Percentiles rank a stretch among this genome's conserved stretches.
Conservation (phyloP, 2,888 invertebrate genomes). For the Aethes cnicana region DNA sequence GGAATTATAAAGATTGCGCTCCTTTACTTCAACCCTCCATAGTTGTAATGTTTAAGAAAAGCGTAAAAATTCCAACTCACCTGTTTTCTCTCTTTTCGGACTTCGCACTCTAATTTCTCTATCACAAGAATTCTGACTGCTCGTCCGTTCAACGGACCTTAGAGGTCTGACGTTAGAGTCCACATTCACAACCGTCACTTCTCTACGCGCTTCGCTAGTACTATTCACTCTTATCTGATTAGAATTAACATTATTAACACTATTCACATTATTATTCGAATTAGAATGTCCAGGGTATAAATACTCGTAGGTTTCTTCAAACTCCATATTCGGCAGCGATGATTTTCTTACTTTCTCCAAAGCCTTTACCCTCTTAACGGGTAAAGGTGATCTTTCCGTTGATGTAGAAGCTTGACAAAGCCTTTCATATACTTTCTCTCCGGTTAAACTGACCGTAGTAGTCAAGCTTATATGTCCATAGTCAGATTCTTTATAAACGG, state of each 20-base stretch:
- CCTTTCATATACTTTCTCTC: conserved; percentile 61
- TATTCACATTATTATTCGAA: conserved; percentile 3
- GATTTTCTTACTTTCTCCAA: conserved; percentile 62
- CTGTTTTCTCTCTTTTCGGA: conserved; percentile 56
- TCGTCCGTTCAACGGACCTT: conserved; percentile 60
- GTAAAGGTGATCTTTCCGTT: conserved; percentile 49
- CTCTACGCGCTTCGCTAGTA: conserved; percentile 9
- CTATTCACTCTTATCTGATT: conserved; percentile 23
- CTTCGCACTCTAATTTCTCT: conserved; percentile 51
- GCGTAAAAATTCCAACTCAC: conserved; percentile 44
- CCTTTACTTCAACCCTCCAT: too few relatives aligned
- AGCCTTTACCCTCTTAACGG: conserved; percentile 51
- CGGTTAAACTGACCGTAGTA: conserved; percentile 63
- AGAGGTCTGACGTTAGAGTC: conserved; percentile 41
- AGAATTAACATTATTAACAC: conserved; percentile 5
- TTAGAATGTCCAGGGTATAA: conserved; percentile 54
- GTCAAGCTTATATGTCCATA: conserved; percentile 73
- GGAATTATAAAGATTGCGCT: too few relatives aligned
- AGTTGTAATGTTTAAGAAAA: background rate
- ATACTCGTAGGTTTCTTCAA: conserved; percentile 66
- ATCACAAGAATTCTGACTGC: conserved; percentile 68
- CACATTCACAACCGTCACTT: conserved; percentile 32
- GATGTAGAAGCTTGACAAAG: conserved; percentile 71
- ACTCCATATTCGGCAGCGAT: conserved; percentile 66
- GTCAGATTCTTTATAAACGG: conserved; percentile 59